Percentiles rank a stretch among this genome's conserved stretches.
Evolutionary conservation across 2,888 invertebrate genomes (phyloP).

Genomic region (Latrodectus hesperus): DNA sequence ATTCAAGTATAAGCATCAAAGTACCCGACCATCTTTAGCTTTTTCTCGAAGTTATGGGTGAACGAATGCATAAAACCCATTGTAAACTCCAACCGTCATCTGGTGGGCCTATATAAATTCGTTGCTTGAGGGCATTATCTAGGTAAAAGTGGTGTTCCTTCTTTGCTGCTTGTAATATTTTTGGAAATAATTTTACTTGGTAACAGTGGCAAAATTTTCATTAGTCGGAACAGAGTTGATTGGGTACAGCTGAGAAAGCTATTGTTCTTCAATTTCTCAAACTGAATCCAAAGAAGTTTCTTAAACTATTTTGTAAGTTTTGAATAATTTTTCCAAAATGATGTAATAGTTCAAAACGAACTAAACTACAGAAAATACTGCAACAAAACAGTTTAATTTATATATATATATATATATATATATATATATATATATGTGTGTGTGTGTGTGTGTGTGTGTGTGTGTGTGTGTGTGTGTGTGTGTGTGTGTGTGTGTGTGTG

Average conservation of each 20-base stretch:
- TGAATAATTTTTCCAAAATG: too few species aligned
- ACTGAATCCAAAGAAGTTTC: too few species aligned
- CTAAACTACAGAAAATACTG: too few species aligned
- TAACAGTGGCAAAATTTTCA: constrained; percentile 24
- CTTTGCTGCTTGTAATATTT: constrained; percentile 17
- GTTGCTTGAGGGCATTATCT: constrained; percentile 21
- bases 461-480: too few species aligned
- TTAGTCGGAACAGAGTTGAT: constrained; percentile 16
- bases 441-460: too few species aligned
- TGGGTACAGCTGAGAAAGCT: neutral
- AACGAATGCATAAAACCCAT: constrained; percentile 56
- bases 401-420: too few species aligned
- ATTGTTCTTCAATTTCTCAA: too few species aligned
- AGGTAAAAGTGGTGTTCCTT: constrained; percentile 21
- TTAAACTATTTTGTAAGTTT: too few species aligned
- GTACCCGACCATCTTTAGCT: constrained; percentile 33
- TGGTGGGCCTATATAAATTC: constrained; percentile 44
- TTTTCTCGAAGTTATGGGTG: constrained; percentile 40
- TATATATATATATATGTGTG: too few species aligned
- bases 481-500: too few species aligned
- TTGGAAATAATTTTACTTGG: constrained; percentile 15
- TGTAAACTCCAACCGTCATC: constrained; percentile 58
- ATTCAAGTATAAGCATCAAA: constrained; percentile 31
- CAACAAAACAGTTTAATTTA: too few species aligned
- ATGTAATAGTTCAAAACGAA: too few species aligned